These are phyloP conservation scores for Oncorhynchus nerka DNA, from an alignment of 2,113 vertebrate genomes.

Conservation along the genomic window DNA sequence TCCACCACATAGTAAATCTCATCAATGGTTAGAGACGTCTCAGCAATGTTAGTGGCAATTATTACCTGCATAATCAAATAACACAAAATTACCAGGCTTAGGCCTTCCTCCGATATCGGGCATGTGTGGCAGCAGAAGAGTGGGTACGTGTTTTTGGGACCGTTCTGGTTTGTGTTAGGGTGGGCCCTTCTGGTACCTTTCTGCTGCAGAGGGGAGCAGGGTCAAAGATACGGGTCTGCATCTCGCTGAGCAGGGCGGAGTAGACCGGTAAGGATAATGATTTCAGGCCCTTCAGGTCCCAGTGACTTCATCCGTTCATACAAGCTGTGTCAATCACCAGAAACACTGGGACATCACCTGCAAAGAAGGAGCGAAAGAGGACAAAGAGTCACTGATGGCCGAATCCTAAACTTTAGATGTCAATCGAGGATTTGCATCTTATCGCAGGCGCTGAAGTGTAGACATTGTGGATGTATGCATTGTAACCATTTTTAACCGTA, in stretches of 20 bases:
- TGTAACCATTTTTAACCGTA: constrained; percentile 39
- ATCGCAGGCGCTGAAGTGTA: background rate
- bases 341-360: constrained; percentile 93
- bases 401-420: no score
- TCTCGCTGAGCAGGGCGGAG: no score
- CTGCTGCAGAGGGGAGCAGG: no score
- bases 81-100: no score
- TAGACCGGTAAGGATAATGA: no score
- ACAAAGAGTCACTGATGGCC: background rate
- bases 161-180: constrained; percentile 53
- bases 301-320: no score
- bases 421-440: background rate
- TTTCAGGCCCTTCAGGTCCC: no score
- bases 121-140: no score
- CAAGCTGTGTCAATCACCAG: constrained; percentile 96
- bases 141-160: no score
- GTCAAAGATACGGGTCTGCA: no score
- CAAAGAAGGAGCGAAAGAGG: background rate
- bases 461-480: background rate
- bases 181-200: no score
- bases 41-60: constrained; percentile 96
- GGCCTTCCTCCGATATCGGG: no score
- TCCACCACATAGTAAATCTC: constrained; percentile 98
- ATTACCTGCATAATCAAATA: constrained; percentile 53
- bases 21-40: constrained; percentile 95